Base-by-base conservation (phyloP, 2,888 invertebrate species). In the Leucozona laternaria region DNA sequence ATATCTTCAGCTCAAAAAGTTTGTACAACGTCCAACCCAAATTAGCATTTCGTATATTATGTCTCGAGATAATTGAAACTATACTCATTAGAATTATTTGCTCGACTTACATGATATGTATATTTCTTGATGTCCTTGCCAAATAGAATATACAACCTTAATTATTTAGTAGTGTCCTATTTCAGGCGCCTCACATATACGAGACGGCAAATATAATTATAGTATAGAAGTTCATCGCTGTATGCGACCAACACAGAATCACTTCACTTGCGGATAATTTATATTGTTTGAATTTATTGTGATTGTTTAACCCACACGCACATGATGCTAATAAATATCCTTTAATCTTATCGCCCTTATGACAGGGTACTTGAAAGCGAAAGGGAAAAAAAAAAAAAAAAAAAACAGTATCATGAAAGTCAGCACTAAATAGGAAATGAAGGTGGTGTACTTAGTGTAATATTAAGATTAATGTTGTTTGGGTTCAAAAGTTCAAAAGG, bases 201-300 rank as follows among this genome's bases (percentile, higher is more conserved):
- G 31, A 13, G 15, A 31, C 34, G 6, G 28, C 66, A 66, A 66
- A 64, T 34, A 66, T 66, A 66, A 66, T 66, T 48, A 66, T n/a
- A 17, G 0, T 13, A 31, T 40, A 37, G n/a, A 62, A 13, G 37
- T 60, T 62, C 34, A 34, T 31, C 13, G 17, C 7, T 25, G 28
- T 45, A 28, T 28, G 15, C 8, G 4, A 31, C 43, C 17, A 28
- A 28, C n/a, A 43, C 10, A 45, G 45, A 64, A 64, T 45, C 64
- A 45, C 28, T 64, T 64, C 17, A 45, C 7, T 60, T 60, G 60
- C n/a, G 17, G 20, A 66, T 48, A 48, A 66, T 48, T 48, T 48
- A 66, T 66, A 34, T 66, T 66, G 66, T 66, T 48, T 66, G 66
- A 66, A 66, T 66, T 66, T 66, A 40, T 66, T 66, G 31, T 66